A percentile compares a stretch with the other conserved stretches of the same genome.
Conservation (phyloP, 2,113 vertebrate genomes). For the Corythoichthys haematopterus region DNA sequence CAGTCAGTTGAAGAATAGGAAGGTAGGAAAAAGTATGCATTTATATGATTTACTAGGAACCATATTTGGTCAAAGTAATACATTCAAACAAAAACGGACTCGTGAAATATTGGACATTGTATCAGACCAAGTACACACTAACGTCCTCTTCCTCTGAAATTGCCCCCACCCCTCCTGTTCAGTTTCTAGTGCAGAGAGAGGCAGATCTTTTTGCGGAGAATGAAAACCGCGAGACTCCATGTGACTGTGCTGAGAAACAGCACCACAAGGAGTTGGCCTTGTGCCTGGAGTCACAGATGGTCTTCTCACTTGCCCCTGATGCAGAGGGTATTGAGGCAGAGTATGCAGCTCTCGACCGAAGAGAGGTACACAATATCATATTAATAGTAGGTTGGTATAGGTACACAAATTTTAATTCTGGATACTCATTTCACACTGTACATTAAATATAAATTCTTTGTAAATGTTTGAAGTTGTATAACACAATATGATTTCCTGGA, state of each 20-base stretch:
- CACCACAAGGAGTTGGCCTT: conserved; percentile 96
- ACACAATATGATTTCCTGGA: not conserved
- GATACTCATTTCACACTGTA: conserved; percentile 7
- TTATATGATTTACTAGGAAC: not conserved
- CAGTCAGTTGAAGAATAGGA: not conserved
- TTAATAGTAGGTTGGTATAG: conserved; percentile 5
- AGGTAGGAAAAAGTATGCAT: not conserved
- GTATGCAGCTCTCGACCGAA: conserved; percentile 91
- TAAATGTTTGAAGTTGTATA: not conserved
- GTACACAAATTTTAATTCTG: conserved; percentile 13
- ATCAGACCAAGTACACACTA: not conserved
- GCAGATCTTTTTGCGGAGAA: conserved; percentile 96
- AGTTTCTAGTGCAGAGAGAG: conserved; percentile 83
- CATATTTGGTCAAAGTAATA: not conserved
- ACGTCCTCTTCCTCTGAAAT: not conserved
- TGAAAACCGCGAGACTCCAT: conserved; percentile 95
- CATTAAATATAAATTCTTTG: not conserved
- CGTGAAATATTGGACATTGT: not conserved
- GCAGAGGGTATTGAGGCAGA: conserved; percentile 93
- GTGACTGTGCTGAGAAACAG: conserved; percentile 96
- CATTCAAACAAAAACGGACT: not conserved
- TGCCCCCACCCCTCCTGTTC: conserved; percentile 5
- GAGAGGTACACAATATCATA: conserved; percentile 79
- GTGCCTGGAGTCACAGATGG: conserved; percentile 97
- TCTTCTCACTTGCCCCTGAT: conserved; percentile 92